phyloP scores from a whole-genome alignment of 2,797 vertebrate genomes.

The Pempheris klunzingeri region DNA sequence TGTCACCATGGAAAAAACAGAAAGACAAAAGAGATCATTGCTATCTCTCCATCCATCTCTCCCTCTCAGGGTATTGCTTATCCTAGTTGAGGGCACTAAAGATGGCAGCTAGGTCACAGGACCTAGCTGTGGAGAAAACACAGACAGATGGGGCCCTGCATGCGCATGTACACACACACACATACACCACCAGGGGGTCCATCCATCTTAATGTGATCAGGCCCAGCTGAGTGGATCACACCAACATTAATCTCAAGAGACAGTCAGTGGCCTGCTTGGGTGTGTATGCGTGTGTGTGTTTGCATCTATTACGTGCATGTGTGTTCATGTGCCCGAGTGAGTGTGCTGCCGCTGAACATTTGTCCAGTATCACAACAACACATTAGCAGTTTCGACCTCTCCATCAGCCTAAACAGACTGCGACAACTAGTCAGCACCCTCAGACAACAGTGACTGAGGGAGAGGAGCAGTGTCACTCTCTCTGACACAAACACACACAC shows the following conservation, averaged over 20 bases:
- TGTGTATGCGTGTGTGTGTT: slow-evolving; percentile 41
- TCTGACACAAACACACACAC: slow-evolving; percentile 11
- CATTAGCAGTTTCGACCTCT: slow-evolving; percentile 73
- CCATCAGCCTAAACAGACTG: slow-evolving; percentile 68
- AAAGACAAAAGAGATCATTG: slow-evolving; percentile 34
- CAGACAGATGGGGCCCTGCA: slow-evolving; percentile 81
- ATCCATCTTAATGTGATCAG: slow-evolving; percentile 86
- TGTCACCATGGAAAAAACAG: slow-evolving; percentile 37
- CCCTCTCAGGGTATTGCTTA: slow-evolving; percentile 74
- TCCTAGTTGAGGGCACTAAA: slow-evolving; percentile 75
- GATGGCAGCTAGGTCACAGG: slow-evolving; percentile 83
- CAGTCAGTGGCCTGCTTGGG: slow-evolving; percentile 76
- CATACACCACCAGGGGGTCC: slow-evolving; percentile 79
- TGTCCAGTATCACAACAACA: slow-evolving; percentile 77
- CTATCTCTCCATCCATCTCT: slow-evolving; percentile 63
- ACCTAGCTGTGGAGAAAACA: slow-evolving; percentile 81
- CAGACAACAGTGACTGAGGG: slow-evolving; percentile 43
- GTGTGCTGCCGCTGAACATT: slow-evolving; percentile 63
- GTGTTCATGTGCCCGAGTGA: slow-evolving; percentile 46
- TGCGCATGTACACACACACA: slow-evolving; percentile 25
- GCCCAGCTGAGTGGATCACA: slow-evolving; percentile 84
- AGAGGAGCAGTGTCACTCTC: slow-evolving; percentile 37
- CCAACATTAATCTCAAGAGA: slow-evolving; percentile 85
- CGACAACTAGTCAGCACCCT: slow-evolving; percentile 68
- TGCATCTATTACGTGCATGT: slow-evolving; percentile 53